A percentile compares a stretch with the other conserved stretches of the same genome.
Evolutionary conservation across 2,797 vertebrate genomes (phyloP).

Genomic region (Centropyge bicolor): DNA sequence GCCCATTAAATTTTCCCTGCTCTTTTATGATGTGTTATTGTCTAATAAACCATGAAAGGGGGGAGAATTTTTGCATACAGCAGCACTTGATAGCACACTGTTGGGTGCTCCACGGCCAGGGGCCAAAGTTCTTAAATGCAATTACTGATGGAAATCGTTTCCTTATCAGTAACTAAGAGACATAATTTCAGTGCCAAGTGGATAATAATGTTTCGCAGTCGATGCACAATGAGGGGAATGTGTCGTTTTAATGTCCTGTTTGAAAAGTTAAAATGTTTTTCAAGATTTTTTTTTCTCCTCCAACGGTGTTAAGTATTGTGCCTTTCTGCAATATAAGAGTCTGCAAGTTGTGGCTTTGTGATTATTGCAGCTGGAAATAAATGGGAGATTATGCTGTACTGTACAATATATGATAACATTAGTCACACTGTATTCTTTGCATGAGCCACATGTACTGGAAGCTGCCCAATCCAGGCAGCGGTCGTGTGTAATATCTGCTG

Average conservation of each 20-base stretch:
- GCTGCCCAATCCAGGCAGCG: neutral
- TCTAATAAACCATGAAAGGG: constrained; percentile 79
- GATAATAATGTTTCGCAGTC: constrained; percentile 61
- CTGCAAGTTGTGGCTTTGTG: neutral
- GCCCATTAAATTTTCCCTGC: constrained; percentile 79
- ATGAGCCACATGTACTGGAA: constrained; percentile 5
- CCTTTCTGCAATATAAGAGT: neutral
- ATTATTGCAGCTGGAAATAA: neutral
- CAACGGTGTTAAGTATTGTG: constrained; percentile 1
- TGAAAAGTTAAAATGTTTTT: constrained; percentile 10
- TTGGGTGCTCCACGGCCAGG: constrained; percentile 70
- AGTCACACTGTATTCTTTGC: neutral
- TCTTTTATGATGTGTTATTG: constrained; percentile 80
- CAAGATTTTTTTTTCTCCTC: neutral
- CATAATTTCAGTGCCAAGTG: constrained; percentile 68
- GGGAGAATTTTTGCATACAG: constrained; percentile 66
- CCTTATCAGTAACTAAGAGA: constrained; percentile 74
- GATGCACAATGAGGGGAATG: constrained; percentile 47
- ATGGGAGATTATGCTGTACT: neutral
- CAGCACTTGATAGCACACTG: constrained; percentile 69
- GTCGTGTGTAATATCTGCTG: neutral
- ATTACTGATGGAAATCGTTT: constrained; percentile 83
- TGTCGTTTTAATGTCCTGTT: constrained; percentile 47
- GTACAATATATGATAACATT: neutral
- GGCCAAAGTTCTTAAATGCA: constrained; percentile 82